A percentile compares a stretch with the other conserved stretches of the same genome.
These are phyloP conservation scores for Diaprepes abbreviatus DNA, from an alignment of 2,888 invertebrate genomes.

Conservation along the genomic window DNA sequence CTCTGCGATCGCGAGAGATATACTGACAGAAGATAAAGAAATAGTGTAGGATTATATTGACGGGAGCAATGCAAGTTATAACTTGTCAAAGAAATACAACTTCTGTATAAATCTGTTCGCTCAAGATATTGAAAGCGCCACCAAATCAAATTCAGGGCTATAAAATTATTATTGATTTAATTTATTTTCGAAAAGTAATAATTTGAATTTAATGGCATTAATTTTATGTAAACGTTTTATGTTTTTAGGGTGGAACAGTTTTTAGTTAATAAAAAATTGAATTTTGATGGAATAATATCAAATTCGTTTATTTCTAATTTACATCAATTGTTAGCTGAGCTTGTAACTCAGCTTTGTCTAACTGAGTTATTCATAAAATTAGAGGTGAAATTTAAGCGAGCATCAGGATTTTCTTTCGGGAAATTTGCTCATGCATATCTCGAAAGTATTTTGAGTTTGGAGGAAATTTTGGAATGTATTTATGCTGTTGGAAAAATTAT, in stretches of 20 bases:
- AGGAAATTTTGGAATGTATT: constrained; percentile 78
- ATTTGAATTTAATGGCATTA: no score
- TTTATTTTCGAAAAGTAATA: no score
- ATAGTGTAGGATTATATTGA: no score
- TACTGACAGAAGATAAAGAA: no score
- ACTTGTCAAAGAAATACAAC: no score
- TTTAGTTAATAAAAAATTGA: constrained; percentile 19
- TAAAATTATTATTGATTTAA: no score
- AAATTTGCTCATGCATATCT: constrained; percentile 93
- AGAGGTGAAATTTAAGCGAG: constrained; percentile 59
- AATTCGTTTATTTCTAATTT: constrained; percentile 4
- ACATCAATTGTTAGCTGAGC: constrained; percentile 47
- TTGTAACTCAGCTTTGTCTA: constrained; percentile 72
- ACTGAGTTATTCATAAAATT: constrained; percentile 69
- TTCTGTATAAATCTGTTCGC: no score
- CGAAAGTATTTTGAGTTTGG: constrained; percentile 86
- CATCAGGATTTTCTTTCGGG: constrained; percentile 84
- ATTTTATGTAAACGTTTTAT: neutral
- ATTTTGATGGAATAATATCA: constrained; percentile 24
- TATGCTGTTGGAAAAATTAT: constrained; percentile 20
- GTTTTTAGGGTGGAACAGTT: neutral
- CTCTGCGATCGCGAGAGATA: no score
- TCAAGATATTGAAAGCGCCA: no score
- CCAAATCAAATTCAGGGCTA: no score
- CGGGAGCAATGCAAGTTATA: no score